Base-by-base conservation (phyloP, 2,888 invertebrate genomes). In the Atherix ibis region DNA sequence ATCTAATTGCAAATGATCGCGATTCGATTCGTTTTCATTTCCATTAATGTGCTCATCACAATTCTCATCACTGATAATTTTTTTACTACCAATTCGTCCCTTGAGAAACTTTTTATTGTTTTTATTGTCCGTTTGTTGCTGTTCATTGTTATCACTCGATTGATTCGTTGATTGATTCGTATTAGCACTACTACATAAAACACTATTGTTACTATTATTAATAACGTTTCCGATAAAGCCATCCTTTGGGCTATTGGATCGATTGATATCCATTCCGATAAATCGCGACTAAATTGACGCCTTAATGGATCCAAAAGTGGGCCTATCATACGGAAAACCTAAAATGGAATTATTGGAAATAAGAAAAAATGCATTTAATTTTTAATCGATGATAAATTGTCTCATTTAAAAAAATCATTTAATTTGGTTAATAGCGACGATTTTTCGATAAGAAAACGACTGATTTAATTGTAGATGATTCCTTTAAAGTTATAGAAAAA, bases 221-320 rank as follows among this genome's bases (percentile, higher is more conserved):
- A 13, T 13, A 13, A 14, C 18, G 18, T 16, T 26, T 27, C 18
- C 13, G 26, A 25, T 17, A 25, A 32, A 16, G n/a, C n/a, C n/a
- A 16, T 6, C 17, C n/a, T 26, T 14, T 27, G n/a, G 15, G 22
- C 14, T 36, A 36, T 36, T 36, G 48, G 45, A 46, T 50, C 43
- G 44, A 54, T 46, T 50, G 57, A 39, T 42, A 40, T 44, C 63
- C 63, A 63, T 61, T 63, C 63, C 49, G 55, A 54, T 39, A 63
- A 50, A 44, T 63, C 63, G 49, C 63, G 55, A 45, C 51, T 46
- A 47, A 62, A 62, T 44, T 61, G 60, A 50, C 57, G 44, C 40
- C 45, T 44, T 40, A 44, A 42, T 39, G 33, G 31, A 36, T 42
- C 40, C 34, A 47, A 35, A 38, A 39, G 35, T 42, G 41, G 36